Base-by-base conservation (phyloP, 2,797 vertebrate genomes). In the Parambassis ranga region DNA sequence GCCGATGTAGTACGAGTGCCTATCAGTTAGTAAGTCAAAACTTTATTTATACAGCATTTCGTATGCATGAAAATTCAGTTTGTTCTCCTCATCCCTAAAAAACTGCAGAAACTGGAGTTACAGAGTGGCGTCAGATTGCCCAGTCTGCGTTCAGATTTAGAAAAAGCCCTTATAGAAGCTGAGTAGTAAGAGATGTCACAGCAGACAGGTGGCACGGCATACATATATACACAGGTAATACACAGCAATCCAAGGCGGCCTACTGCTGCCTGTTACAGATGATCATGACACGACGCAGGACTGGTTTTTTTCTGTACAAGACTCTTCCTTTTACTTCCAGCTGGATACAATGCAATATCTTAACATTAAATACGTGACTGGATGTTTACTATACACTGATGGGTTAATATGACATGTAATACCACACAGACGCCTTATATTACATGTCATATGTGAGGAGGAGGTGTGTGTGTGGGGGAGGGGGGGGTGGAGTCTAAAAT, bases 161-260 rank as follows among this genome's bases (percentile, higher is more conserved):
- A 89, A 90, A 90, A 91, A 93, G 92, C 92, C 92, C 92, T 93
- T 92, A 87, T 90, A 90, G 88, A 89, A 91, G 89, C 77, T 86
- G 88, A 85, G 86, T 89, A 82, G 76, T 91, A 85, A 91, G 81
- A 84, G 86, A 79, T 83, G 88, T 86, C 77, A 89, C 87, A 85
- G 86, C 87, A 87, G 86, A 91, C 89, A 83, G 87, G 88, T 89
- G 86, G 78, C 85, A 90, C 85, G 86, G 82, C 80, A 90, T 90
- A 92, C 79, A 87, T 84, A 87, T 85, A 84, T 85, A 91, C 86
- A 91, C 86, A 80, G 88, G 76, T 84, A 90, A 56, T 84, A 90
- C 80, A 82, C 70, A 90, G 85, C 81, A 85, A 86, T 87, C 81
- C 81, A 87, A 87, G 65, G 74, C 84, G 83, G 85, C 86, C 88